phyloP scores from a whole-genome alignment of 2,888 invertebrate species.

The Apantesis nais region DNA sequence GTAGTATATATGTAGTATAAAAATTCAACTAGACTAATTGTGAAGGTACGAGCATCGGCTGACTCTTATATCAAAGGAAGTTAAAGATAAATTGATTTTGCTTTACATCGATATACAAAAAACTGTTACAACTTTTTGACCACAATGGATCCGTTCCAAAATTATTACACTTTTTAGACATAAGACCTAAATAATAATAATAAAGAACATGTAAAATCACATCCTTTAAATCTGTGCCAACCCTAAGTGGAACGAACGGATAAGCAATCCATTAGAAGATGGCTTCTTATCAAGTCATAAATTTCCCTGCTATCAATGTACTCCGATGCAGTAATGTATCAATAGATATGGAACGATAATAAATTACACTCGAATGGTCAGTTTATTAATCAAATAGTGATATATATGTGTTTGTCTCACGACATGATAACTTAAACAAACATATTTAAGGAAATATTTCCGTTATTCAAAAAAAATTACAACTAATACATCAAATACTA shows the following conservation, averaged over 20 bases:
- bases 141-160: too few species aligned
- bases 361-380: slow-evolving; percentile 37
- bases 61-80: too few species aligned
- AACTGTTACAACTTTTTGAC: too few species aligned
- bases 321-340: slow-evolving; percentile 62
- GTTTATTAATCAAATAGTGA: slow-evolving; percentile 37
- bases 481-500: too few species aligned
- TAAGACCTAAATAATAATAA: not conserved
- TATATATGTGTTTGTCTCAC: slow-evolving; percentile 27
- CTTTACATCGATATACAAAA: too few species aligned
- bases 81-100: too few species aligned
- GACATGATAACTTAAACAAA: slow-evolving; percentile 6
- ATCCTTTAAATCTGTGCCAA: slow-evolving; percentile 15
- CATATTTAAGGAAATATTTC: not conserved
- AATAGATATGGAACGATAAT: slow-evolving; percentile 47
- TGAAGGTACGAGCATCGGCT: too few species aligned
- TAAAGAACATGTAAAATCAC: not conserved
- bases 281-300: slow-evolving; percentile 75
- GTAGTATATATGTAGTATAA: too few species aligned
- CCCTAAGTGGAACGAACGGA: slow-evolving; percentile 32
- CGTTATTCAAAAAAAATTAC: too few species aligned
- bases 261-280: slow-evolving; percentile 74
- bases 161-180: too few species aligned
- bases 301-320: slow-evolving; percentile 63
- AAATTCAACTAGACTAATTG: too few species aligned